These are phyloP conservation scores for Grapholita molesta DNA, from an alignment of 1,140 invertebrate genomes.

Conservation along the genomic window DNA sequence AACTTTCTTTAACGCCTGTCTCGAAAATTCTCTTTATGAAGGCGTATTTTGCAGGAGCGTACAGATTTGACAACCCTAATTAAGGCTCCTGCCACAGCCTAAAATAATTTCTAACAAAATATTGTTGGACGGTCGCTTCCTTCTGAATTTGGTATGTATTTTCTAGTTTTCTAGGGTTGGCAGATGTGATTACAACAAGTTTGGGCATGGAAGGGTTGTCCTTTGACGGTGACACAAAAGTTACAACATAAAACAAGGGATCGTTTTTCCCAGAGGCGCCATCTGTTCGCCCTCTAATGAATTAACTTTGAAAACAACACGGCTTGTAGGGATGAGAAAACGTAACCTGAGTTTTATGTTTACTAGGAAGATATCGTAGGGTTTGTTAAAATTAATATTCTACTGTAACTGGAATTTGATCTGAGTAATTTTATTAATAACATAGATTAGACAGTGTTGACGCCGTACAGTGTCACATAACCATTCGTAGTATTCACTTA, in stretches of 20 bases:
- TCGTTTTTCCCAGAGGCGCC: conserved; percentile 17
- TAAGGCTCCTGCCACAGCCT: not conserved
- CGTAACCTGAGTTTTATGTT: not conserved
- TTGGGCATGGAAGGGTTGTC: conserved; percentile 5
- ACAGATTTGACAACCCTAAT: conserved; percentile 12
- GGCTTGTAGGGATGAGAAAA: not conserved
- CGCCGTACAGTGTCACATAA: too few species aligned
- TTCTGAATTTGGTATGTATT: not conserved
- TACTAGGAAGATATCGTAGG: not conserved
- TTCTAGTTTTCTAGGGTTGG: not conserved
- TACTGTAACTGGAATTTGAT: not conserved
- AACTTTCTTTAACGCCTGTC: conserved; percentile 8
- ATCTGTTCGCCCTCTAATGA: conserved; percentile 13
- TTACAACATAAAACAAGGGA: conserved; percentile 14
- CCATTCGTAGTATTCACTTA: too few species aligned
- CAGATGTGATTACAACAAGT: not conserved
- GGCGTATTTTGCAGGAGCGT: not conserved
- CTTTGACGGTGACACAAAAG: conserved; percentile 13
- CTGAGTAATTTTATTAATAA: not conserved
- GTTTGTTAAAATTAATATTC: not conserved
- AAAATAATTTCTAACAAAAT: not conserved
- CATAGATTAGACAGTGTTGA: too few species aligned
- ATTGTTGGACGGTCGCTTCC: not conserved
- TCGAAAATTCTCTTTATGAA: conserved; percentile 6
- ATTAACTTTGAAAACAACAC: conserved; percentile 16